These are phyloP conservation scores for Ennomos quercinarius DNA, from an alignment of 2,888 invertebrate genomes.

Conservation along the genomic window DNA sequence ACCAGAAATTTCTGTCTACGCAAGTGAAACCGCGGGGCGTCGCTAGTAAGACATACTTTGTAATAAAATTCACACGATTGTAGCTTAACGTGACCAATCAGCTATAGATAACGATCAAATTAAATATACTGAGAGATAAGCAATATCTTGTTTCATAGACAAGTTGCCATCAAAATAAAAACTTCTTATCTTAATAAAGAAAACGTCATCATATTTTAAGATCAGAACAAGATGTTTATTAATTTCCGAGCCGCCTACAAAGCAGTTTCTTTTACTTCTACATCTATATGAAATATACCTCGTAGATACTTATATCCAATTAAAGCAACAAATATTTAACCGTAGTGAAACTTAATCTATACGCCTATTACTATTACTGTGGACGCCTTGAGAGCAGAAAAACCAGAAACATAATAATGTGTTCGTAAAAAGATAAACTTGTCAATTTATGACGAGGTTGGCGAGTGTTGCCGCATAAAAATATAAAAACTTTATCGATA, in stretches of 20 bases:
- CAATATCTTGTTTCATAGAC: constrained; percentile 10
- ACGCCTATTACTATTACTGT: constrained; percentile 42
- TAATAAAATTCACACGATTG: neutral
- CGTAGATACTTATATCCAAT: constrained; percentile 31
- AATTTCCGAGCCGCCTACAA: constrained; percentile 25
- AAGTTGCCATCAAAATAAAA: constrained; percentile 6
- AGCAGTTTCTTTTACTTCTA: constrained; percentile 23
- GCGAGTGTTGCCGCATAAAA: constrained; percentile 37
- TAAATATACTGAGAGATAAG: neutral
- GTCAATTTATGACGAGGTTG: constrained; percentile 46
- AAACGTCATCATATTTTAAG: constrained; percentile 19
- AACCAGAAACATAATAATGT: constrained; percentile 41
- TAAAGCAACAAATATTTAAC: constrained; percentile 40
- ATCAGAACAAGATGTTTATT: constrained; percentile 25
- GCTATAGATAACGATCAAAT: neutral
- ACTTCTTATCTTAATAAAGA: constrained; percentile 18
- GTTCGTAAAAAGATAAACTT: constrained; percentile 44
- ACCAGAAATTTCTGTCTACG: too few relatives aligned
- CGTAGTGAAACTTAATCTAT: constrained; percentile 41
- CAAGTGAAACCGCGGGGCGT: too few relatives aligned
- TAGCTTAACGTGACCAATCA: neutral
- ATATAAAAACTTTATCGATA: constrained; percentile 37
- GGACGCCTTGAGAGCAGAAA: constrained; percentile 34
- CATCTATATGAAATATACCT: constrained; percentile 32
- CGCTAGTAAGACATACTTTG: too few relatives aligned